Evolutionary conservation across 2,113 vertebrate species (phyloP), one percentile per base, ranked within the genome.

Genomic region (Heterotis niloticus): DNA sequence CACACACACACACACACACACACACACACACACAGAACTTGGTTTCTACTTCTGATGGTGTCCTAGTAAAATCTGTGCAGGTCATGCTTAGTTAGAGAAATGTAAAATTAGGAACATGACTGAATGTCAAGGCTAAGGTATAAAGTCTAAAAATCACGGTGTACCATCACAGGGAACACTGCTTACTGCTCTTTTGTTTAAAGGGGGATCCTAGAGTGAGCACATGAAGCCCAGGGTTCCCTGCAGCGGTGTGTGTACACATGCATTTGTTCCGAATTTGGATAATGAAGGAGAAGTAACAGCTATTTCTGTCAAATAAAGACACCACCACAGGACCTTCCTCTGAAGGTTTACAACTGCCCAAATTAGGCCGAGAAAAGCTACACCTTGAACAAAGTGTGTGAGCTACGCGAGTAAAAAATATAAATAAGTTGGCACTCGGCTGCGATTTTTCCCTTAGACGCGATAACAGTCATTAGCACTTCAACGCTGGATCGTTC

Each of bases 381-480:
- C 59, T 20, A 10, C 13, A 62, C 1, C 14, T 20, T 10, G 71
- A 28, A 23, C 57, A 57, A 1, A 17, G 34, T 1, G 5, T 74
- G 71, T 59, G n/a, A 5, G 24, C 54, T 16, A 52, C 24, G 56
- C 16, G 24, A 74, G 71, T 74, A 28, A 74, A 74, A 26, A 57
- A 57, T 74, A 74, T 11, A 59, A 28, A 74, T 74, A 75, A 75
- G 34, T 29, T 75, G 57, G 26, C 56, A 13, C 74, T 11, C 24
- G 59, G 73, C 73, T 57, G 0, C 10, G 17, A 17, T n/a, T 64
- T 64, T 75, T 29, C 56, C 56, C 57, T 26, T 52, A 75, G 74
- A 75, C 59, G 5, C 62, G 74, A 75, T 75, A 23, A 44, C 74
- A 34, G 74, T 64, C 29, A 29, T 75, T 26, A 10, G 24, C 17